Conservation (phyloP, 2,113 vertebrate species). For the Prolemur simus region DNA sequence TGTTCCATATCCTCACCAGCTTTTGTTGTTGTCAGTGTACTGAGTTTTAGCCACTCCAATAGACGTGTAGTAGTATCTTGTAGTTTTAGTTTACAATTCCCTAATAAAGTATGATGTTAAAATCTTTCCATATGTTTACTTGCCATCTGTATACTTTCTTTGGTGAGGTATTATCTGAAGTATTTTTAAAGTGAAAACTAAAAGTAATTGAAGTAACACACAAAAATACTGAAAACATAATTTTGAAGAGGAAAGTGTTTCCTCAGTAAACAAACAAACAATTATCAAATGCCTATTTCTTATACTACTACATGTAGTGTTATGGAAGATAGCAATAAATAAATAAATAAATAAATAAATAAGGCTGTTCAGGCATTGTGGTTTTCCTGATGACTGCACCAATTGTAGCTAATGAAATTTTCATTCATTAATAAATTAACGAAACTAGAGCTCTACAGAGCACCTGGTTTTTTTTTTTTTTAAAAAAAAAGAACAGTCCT, state of each 20-base stretch:
- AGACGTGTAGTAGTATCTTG: background rate
- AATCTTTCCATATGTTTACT: background rate
- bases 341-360: background rate
- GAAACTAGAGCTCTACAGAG: background rate
- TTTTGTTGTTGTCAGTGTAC: background rate
- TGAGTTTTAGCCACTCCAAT: background rate
- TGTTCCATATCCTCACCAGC: background rate
- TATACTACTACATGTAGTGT: background rate
- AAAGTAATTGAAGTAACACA: constrained; percentile 6
- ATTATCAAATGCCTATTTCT: background rate
- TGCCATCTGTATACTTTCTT: background rate
- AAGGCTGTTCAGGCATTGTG: background rate
- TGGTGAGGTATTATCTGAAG: background rate
- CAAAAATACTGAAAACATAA: constrained; percentile 10
- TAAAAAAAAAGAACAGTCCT: background rate
- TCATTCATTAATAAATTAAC: constrained; percentile 1
- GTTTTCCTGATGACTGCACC: background rate
- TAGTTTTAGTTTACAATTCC: background rate
- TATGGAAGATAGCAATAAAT: background rate
- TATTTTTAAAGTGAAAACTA: constrained; percentile 35
- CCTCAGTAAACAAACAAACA: constrained; percentile 8
- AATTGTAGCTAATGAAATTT: background rate
- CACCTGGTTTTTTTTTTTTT: background rate
- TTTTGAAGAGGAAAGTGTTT: background rate
- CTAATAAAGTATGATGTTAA: background rate